phyloP scores from a whole-genome alignment of 2,888 invertebrate species.

The Eudasyphora cyanicolor region DNA sequence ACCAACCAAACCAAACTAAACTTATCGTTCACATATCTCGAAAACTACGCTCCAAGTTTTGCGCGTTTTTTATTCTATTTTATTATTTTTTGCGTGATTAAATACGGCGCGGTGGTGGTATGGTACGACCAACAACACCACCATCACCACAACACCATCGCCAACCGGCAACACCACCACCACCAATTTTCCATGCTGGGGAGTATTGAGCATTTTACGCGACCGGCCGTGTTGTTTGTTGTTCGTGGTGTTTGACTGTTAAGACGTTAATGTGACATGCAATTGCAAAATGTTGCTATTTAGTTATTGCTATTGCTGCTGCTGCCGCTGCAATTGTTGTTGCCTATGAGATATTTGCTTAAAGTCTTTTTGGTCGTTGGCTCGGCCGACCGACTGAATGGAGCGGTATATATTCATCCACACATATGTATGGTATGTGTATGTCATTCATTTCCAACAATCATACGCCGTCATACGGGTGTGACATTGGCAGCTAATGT shows the following conservation, averaged over 20 bases:
- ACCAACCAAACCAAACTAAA: not conserved
- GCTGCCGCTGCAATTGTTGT: not conserved
- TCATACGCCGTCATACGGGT: conserved; percentile 48
- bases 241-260: conserved; percentile 42
- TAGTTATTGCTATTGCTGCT: conserved; percentile 37
- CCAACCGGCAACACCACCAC: not conserved
- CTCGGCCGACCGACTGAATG: not conserved
- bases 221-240: not conserved
- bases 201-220: conserved; percentile 23
- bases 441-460: not conserved
- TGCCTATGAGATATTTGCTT: conserved; percentile 23
- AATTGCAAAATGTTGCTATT: conserved; percentile 65
- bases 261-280: conserved; percentile 69
- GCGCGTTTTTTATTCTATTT: conserved; percentile 12
- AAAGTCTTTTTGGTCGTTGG: conserved; percentile 22
- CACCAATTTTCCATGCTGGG: not conserved
- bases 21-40: conserved; percentile 17
- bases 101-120: conserved; percentile 21
- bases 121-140: conserved; percentile 38
- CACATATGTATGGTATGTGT: not conserved
- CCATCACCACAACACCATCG: not conserved
- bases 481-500: conserved; percentile 64
- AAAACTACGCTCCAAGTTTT: conserved; percentile 18
- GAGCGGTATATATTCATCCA: too few relatives aligned
- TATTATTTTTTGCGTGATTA: conserved; percentile 32